A percentile compares a stretch with the other conserved stretches of the same genome.
These are phyloP conservation scores for Danio aesculapii DNA, from an alignment of 2,797 vertebrate species.

Conservation along the genomic window DNA sequence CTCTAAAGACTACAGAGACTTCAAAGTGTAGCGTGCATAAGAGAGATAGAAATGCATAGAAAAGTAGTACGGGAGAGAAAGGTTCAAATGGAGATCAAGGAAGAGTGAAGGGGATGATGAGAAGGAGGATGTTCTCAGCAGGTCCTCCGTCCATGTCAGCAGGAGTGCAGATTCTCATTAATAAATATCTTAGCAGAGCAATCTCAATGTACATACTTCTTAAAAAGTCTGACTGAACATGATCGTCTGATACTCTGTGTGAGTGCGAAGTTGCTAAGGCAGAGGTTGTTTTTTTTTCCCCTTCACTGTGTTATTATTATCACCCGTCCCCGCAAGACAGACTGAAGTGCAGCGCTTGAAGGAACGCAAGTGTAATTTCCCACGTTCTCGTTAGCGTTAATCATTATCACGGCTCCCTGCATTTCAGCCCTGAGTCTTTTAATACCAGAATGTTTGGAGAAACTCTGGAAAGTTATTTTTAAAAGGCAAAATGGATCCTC, in stretches of 20 bases:
- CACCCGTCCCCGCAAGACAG: constrained; percentile 8
- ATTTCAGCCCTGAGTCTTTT: neutral
- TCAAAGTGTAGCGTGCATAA: constrained; percentile 71
- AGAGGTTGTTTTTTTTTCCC: neutral
- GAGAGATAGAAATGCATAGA: constrained; percentile 10
- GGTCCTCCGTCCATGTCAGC: constrained; percentile 18
- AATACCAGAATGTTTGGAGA: constrained; percentile 1
- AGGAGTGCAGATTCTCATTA: constrained; percentile 18
- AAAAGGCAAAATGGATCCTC: neutral
- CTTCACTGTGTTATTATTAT: constrained; percentile 40
- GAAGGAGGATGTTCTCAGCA: constrained; percentile 18
- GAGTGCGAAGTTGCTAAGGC: constrained; percentile 21
- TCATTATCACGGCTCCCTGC: constrained; percentile 20
- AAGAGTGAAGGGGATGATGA: constrained; percentile 37
- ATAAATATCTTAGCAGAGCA: constrained; percentile 6
- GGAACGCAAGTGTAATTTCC: constrained; percentile 29
- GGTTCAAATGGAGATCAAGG: constrained; percentile 29
- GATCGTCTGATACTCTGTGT: constrained; percentile 15
- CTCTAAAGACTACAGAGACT: constrained; percentile 72
- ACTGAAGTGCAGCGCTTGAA: constrained; percentile 5
- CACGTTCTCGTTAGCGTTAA: constrained; percentile 13
- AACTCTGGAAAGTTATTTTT: constrained; percentile 13
- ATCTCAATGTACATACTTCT: constrained; percentile 32
- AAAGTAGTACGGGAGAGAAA: constrained; percentile 7
- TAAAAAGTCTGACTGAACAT: constrained; percentile 7